Percentiles rank a stretch among this genome's conserved stretches.
Evolutionary conservation across 2,113 vertebrate genomes (phyloP).

Genomic region (Oncorhynchus kisutch): DNA sequence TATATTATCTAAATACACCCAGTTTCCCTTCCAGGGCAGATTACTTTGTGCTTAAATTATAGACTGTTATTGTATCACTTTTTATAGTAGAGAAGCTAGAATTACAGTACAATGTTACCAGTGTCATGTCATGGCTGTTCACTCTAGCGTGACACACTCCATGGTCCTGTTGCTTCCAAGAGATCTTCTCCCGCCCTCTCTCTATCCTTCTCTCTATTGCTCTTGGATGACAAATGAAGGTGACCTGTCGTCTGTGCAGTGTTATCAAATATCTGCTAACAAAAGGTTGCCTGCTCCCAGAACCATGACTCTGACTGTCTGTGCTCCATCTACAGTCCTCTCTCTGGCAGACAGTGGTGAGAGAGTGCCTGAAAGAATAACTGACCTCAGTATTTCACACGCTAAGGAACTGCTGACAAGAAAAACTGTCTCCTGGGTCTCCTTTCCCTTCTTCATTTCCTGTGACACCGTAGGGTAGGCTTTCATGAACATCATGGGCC

Average conservation of each 20-base stretch:
- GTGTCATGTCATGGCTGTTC: too few relatives aligned
- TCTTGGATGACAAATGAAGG: too few relatives aligned
- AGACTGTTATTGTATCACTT: too few relatives aligned
- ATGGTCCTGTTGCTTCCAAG: too few relatives aligned
- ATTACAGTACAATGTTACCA: too few relatives aligned
- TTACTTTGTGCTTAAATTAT: background rate
- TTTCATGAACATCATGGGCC: slow-evolving; percentile 19
- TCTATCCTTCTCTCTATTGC: too few relatives aligned
- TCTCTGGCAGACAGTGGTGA: background rate
- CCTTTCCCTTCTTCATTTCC: slow-evolving; percentile 27
- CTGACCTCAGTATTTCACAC: slow-evolving; percentile 29
- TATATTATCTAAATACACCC: too few relatives aligned
- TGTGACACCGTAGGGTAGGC: slow-evolving; percentile 21
- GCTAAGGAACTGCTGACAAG: slow-evolving; percentile 33
- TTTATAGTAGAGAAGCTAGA: background rate
- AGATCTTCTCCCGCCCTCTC: too few relatives aligned
- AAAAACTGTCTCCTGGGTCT: slow-evolving; percentile 29
- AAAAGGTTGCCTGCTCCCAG: background rate
- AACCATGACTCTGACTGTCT: background rate
- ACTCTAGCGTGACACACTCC: too few relatives aligned
- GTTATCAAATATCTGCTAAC: background rate
- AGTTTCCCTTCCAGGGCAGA: too few relatives aligned
- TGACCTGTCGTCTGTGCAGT: background rate
- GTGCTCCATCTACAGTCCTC: background rate
- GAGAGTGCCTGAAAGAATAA: slow-evolving; percentile 26